phyloP scores from a whole-genome alignment of 2,113 vertebrate species.

The Gorilla gorilla region DNA sequence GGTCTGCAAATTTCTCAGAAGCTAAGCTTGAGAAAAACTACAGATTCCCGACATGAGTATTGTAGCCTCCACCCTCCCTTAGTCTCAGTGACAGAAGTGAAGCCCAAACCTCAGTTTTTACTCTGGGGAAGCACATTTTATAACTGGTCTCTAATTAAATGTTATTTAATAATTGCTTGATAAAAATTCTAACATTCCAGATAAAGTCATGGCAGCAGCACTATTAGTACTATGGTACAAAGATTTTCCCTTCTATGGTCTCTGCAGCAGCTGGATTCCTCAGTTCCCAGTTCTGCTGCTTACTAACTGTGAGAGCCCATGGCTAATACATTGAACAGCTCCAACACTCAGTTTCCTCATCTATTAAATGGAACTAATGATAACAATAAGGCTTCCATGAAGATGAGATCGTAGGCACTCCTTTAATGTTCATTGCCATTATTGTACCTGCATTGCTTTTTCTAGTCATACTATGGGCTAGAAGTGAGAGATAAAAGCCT shows the following conservation, averaged over 20 bases:
- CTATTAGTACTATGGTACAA: neutral
- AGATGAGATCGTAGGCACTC: neutral
- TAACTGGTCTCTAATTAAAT: neutral
- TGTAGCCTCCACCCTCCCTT: neutral
- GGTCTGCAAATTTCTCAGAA: constrained; percentile 68
- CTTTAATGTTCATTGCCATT: neutral
- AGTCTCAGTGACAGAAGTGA: neutral
- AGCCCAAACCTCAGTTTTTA: neutral
- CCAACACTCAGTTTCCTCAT: neutral
- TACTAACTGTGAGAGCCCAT: neutral
- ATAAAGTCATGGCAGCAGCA: neutral
- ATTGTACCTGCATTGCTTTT: neutral
- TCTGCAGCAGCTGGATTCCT: neutral
- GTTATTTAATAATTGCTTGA: neutral
- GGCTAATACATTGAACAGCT: neutral
- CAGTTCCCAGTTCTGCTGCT: neutral
- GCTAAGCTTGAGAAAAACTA: constrained; percentile 53
- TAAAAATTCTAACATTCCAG: neutral
- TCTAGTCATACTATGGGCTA: neutral
- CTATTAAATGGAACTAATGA: neutral
- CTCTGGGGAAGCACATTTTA: constrained; percentile 22
- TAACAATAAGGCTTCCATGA: neutral
- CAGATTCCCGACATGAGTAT: neutral
- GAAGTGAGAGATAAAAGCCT: neutral
- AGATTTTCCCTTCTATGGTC: neutral